phyloP scores from a whole-genome alignment of 2,797 vertebrate genomes.

The Nannoperca australis region DNA sequence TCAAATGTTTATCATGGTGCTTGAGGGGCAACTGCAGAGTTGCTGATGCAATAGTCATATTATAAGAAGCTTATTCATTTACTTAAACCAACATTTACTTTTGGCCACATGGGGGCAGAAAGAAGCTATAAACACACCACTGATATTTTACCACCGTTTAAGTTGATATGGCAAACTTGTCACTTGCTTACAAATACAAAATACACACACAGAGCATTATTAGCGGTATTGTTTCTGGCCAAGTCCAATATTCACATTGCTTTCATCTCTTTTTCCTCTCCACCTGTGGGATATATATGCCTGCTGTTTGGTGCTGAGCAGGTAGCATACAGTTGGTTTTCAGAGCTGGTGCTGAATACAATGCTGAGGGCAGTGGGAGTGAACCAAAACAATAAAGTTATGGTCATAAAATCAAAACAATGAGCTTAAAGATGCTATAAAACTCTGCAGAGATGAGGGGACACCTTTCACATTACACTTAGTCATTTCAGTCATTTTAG shows the following conservation, averaged over 20 bases:
- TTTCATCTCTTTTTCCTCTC: neutral
- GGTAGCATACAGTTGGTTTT: neutral
- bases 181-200: neutral
- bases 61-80: conserved; percentile 10
- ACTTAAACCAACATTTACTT: conserved; percentile 3
- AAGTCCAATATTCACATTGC: neutral
- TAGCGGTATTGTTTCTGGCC: neutral
- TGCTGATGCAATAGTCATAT: conserved; percentile 27
- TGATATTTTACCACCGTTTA: neutral
- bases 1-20: conserved; percentile 26
- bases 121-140: neutral
- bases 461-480: neutral
- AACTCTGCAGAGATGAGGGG: neutral
- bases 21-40: conserved; percentile 15
- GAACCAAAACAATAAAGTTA: neutral
- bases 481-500: neutral
- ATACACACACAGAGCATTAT: neutral
- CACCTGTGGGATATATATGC: neutral
- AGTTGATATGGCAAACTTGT: neutral
- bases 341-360: neutral
- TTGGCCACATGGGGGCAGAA: neutral
- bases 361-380: neutral
- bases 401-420: neutral
- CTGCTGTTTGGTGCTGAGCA: neutral
- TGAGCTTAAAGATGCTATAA: neutral